Evolutionary conservation across 2,797 vertebrate genomes (phyloP).

Genomic region (Dermochelys coriacea): DNA sequence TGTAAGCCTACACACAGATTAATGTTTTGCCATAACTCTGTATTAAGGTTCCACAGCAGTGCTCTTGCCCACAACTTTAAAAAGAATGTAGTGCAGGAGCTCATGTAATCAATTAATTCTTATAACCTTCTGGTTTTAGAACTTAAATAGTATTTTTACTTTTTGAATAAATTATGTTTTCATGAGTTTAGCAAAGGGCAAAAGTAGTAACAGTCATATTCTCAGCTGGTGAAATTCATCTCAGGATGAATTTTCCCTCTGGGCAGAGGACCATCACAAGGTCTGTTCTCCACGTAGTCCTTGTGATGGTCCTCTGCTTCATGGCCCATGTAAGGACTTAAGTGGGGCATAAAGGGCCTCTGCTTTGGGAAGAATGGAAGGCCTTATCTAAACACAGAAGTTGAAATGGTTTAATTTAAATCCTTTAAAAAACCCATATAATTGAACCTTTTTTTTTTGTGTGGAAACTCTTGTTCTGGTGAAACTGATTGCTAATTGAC

Average conservation of each 20-base stretch:
- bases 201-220: accelerated
- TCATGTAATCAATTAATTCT: background rate
- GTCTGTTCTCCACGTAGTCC: background rate
- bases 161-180: background rate
- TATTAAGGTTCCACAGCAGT: background rate
- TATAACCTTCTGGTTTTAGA: background rate
- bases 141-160: background rate
- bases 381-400: background rate
- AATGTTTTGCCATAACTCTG: background rate
- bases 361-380: background rate
- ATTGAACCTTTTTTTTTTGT: background rate
- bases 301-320: background rate
- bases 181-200: background rate
- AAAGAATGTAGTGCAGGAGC: background rate
- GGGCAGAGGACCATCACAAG: background rate
- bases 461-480: background rate
- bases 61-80: background rate
- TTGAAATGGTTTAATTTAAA: background rate
- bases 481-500: background rate
- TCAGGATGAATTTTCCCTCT: background rate
- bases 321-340: background rate
- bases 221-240: background rate
- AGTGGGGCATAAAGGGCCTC: background rate
- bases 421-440: background rate
- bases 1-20: background rate